Conservation (phyloP, 2,797 vertebrate genomes). For the Adelosebastes latens region DNA sequence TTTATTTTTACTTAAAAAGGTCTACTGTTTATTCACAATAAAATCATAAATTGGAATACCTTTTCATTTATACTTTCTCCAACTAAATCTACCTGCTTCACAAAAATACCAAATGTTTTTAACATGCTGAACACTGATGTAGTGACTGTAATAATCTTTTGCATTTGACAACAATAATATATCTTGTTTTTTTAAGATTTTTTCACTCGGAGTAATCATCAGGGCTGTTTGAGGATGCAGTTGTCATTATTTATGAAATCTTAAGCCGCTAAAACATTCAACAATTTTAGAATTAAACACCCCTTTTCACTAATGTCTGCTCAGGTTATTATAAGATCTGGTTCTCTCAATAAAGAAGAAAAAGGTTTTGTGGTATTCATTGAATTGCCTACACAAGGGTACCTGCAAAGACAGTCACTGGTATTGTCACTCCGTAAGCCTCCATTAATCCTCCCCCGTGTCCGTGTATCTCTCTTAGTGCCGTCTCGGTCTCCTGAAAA, state of each 20-base stretch:
- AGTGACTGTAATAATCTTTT: not conserved
- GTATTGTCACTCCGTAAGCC: not conserved
- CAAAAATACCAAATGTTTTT: not conserved
- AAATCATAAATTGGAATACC: not conserved
- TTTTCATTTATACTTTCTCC: not conserved
- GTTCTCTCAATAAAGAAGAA: not conserved
- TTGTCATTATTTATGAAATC: not conserved
- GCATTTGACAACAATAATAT: not conserved
- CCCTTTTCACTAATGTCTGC: not conserved
- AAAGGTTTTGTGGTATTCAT: not conserved
- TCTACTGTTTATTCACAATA: not conserved
- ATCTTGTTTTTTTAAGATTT: not conserved
- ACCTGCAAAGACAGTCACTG: not conserved
- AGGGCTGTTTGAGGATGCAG: not conserved
- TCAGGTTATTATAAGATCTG: not conserved
- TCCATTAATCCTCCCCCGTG: not conserved
- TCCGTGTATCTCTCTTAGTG: conserved; percentile 78
- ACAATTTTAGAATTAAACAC: not conserved
- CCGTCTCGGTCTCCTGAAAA: conserved; percentile 96
- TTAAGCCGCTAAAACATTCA: not conserved
- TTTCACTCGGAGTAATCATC: not conserved
- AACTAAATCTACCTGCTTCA: not conserved
- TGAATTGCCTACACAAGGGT: not conserved
- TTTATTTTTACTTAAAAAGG: not conserved
- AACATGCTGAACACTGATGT: not conserved